phyloP scores from a whole-genome alignment of 2,797 vertebrate species.

The Linurgus olivaceus region DNA sequence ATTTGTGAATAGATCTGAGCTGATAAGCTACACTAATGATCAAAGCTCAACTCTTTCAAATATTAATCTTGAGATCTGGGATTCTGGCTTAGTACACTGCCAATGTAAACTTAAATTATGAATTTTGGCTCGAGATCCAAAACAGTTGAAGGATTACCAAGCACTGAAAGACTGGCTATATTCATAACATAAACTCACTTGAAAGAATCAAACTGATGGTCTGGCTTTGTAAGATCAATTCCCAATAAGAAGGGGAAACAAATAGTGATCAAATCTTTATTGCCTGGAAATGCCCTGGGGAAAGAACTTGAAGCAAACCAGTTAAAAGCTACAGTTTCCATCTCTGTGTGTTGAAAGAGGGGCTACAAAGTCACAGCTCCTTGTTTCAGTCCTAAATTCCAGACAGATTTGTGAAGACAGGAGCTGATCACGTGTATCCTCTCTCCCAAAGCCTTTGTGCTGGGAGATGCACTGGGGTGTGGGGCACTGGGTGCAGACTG shows the following conservation, averaged over 20 bases:
- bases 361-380: background rate
- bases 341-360: background rate
- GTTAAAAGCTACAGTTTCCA: background rate
- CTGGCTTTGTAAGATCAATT: background rate
- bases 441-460: background rate
- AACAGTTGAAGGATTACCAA: background rate
- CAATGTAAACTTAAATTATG: background rate
- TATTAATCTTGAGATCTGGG: background rate
- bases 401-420: background rate
- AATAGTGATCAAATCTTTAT: background rate
- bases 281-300: background rate
- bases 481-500: background rate
- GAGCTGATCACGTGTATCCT: accelerated
- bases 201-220: background rate
- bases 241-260: background rate
- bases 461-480: background rate
- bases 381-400: background rate
- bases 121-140: background rate
- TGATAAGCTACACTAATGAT: background rate
- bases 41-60: background rate
- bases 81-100: background rate
- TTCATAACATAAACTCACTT: background rate
- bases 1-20: background rate
- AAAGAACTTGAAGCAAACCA: background rate
- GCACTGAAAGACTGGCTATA: background rate